Conservation (phyloP, 2,888 invertebrate genomes). For the Monochamus alternatus region DNA sequence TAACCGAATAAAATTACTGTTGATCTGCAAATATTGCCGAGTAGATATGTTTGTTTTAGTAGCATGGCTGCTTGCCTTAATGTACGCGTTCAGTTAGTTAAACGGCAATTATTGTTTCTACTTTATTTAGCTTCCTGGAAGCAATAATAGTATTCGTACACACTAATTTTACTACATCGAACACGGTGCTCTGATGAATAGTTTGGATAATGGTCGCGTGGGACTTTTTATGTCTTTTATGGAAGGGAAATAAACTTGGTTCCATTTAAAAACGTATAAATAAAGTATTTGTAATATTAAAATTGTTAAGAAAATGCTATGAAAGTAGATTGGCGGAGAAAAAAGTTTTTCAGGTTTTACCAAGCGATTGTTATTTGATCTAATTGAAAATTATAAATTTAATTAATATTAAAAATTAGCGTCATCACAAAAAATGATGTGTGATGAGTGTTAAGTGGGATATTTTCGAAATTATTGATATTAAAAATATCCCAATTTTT, state of each 20-base stretch:
- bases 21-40: neutral
- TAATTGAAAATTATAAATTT: no score
- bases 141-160: conserved; percentile 10
- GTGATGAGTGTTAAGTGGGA: no score
- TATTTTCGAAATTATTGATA: no score
- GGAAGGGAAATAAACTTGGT: neutral
- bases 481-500: no score
- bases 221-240: neutral
- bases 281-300: no score
- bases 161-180: conserved; percentile 26
- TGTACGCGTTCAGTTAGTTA: conserved; percentile 12
- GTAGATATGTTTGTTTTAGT: neutral
- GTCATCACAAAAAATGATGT: no score
- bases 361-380: no score
- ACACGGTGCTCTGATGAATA: neutral
- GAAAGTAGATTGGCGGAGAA: no score
- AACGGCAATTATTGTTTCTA: conserved; percentile 24
- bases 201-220: conserved; percentile 11
- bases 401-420: no score
- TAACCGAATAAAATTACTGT: neutral
- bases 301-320: no score
- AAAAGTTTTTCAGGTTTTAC: no score
- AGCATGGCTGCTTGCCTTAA: neutral
- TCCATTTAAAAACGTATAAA: no score
- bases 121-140: conserved; percentile 30